Evolutionary conservation across 2,888 invertebrate species (phyloP).

Genomic region (Rugalucina vietnamica): DNA sequence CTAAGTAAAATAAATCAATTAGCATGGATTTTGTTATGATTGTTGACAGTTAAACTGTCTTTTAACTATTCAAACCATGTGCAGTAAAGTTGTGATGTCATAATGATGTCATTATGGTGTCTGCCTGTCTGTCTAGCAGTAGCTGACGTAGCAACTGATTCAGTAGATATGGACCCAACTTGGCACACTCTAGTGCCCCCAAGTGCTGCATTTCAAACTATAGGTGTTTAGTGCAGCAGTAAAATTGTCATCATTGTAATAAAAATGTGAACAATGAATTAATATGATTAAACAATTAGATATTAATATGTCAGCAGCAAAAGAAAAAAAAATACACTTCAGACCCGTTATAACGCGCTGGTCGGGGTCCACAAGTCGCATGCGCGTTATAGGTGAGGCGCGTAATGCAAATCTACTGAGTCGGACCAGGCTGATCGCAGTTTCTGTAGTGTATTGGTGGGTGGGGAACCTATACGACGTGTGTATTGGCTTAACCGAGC

Average conservation of each 20-base stretch:
- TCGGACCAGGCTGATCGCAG: too few relatives aligned
- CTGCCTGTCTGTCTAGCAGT: conserved; percentile 6
- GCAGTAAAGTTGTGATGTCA: not conserved
- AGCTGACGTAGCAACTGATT: not conserved
- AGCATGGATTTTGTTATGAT: not conserved
- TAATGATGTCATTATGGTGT: not conserved
- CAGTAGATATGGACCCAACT: not conserved
- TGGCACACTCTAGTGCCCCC: not conserved
- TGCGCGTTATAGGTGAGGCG: too few relatives aligned
- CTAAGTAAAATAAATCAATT: not conserved
- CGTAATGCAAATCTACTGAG: too few relatives aligned
- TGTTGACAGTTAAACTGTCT: not conserved
- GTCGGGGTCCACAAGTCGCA: too few relatives aligned
- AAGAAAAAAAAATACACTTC: too few relatives aligned
- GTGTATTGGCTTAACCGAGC: too few relatives aligned
- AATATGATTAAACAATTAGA: too few relatives aligned
- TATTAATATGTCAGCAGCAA: too few relatives aligned
- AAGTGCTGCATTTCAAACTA: not conserved
- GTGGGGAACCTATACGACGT: too few relatives aligned
- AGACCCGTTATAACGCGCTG: too few relatives aligned
- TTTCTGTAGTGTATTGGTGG: too few relatives aligned
- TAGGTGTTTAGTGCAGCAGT: not conserved
- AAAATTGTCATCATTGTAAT: not conserved
- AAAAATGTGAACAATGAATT: too few relatives aligned
- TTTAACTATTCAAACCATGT: not conserved